These are phyloP conservation scores for Lanius ludovicianus DNA, from an alignment of 2,113 vertebrate genomes.

Conservation along the genomic window DNA sequence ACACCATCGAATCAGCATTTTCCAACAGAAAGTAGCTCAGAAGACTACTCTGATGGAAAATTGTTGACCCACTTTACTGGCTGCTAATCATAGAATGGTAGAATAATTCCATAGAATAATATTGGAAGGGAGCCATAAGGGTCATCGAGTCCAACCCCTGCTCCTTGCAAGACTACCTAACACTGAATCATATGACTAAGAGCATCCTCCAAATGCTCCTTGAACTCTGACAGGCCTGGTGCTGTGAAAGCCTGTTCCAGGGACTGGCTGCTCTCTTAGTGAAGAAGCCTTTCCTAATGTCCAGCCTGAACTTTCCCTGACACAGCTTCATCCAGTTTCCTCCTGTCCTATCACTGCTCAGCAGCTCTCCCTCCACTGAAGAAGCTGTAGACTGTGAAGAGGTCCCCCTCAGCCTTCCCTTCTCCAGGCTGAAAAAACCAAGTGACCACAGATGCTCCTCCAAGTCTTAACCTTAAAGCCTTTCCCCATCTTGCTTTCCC, in stretches of 20 bases:
- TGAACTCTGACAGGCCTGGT: not conserved
- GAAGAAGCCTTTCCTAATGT: not conserved
- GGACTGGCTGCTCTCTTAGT: not conserved
- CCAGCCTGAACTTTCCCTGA: not conserved
- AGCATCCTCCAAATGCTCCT: not conserved
- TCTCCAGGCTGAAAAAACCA: not conserved
- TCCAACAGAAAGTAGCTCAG: not conserved
- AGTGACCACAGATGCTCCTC: not conserved
- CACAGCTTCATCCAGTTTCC: not conserved
- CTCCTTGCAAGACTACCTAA: not conserved
- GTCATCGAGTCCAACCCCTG: fast-evolving
- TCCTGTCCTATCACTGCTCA: not conserved
- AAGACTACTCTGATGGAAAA: constrained; percentile 15
- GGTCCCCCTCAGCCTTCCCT: not conserved
- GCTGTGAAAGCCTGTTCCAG: not conserved
- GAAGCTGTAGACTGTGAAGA: not conserved
- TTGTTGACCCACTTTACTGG: not conserved
- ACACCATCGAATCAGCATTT: not conserved
- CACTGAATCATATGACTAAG: fast-evolving
- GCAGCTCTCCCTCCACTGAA: not conserved
- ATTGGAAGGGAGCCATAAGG: not conserved
- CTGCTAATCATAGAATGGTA: not conserved
- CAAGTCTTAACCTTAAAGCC: not conserved
- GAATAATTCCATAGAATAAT: not conserved
- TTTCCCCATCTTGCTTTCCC: not conserved